phyloP scores from a whole-genome alignment of 2,113 vertebrate genomes.

The Takifugu flavidus region DNA sequence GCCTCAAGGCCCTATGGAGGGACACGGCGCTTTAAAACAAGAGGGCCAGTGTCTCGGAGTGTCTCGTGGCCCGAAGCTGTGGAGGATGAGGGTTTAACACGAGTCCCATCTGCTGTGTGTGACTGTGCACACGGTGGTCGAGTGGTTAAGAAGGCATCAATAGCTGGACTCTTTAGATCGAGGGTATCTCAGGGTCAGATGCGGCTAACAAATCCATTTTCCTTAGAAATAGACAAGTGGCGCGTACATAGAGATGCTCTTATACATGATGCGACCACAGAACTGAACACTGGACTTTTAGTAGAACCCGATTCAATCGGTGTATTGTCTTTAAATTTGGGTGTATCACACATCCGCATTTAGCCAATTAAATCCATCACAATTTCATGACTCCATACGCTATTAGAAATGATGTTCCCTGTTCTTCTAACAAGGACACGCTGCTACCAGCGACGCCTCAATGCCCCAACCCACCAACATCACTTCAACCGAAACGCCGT shows the following conservation, averaged over 20 bases:
- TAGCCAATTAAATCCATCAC: constrained; percentile 2
- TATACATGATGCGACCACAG: constrained; percentile 11
- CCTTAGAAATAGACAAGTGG: constrained; percentile 6
- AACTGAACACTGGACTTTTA: constrained; percentile 7
- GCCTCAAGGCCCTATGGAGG: constrained; percentile 55
- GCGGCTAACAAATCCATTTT: constrained; percentile 43
- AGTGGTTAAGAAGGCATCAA: constrained; percentile 69
- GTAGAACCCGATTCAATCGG: constrained; percentile 8
- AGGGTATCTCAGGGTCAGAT: constrained; percentile 56
- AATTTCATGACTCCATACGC: neutral
- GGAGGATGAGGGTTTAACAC: constrained; percentile 70
- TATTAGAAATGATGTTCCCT: constrained; percentile 17
- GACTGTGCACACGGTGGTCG: constrained; percentile 63
- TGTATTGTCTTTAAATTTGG: neutral
- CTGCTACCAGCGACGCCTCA: constrained; percentile 28
- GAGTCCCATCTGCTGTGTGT: constrained; percentile 72
- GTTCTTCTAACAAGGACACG: constrained; percentile 35
- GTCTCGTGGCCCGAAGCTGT: constrained; percentile 66
- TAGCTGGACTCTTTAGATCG: constrained; percentile 58
- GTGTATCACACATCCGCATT: constrained; percentile 2
- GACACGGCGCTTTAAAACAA: constrained; percentile 71
- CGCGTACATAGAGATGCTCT: neutral
- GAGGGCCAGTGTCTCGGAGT: constrained; percentile 68
- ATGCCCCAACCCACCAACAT: constrained; percentile 24
- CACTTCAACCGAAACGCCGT: constrained; percentile 42